Base-by-base conservation (phyloP, 2,888 invertebrate genomes). In the Eupithecia pulchellata region DNA sequence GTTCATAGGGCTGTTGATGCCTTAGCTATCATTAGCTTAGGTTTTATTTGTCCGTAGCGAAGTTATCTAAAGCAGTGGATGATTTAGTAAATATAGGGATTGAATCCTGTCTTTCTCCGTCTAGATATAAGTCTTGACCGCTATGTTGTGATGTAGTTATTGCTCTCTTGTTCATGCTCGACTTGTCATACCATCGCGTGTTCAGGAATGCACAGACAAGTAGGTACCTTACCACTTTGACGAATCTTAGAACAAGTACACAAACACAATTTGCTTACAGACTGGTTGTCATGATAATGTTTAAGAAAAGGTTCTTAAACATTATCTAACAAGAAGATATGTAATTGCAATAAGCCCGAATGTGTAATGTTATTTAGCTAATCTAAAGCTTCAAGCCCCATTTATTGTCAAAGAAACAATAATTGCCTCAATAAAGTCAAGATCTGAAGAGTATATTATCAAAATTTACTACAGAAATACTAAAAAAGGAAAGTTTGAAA, bases 11-110 rank as follows among this genome's bases (percentile, higher is more conserved):
- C 25, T 60, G n/a, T 60, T 20, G n/a, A 11, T 4, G 20, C 20
- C 42, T 47, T n/a, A 47, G 58, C 4, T 34, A 20, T 14, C 5
- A n/a, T 13, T 36, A 34, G 2, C 8, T 13, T 34, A 20, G 25
- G 9, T 34, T 20, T 61, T 30, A 61, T 32, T 60, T 60, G 17
- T 55, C 13, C 17, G 30, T 60, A 29, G 29, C 4, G n/a, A 30
- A 79, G 68, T 81, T 87, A 89, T 8, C 17, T 89, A 89, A 88
- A 11, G 25, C 47, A 90, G 91, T 89, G 90, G 90, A 92, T 88
- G 82, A 81, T 84, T 86, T 84, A 76, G 55, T 62, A 70, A 55
- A 65, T 55, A 42, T 32, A 58, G 30, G 58, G 30, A 30, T 29
- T 30, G n/a, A 17, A 11, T 17, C 6, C 5, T 13, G 17, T 27